Percentiles rank a stretch among this genome's conserved stretches.
Evolutionary conservation across 2,888 invertebrate genomes (phyloP).

Genomic region (Linnaemya tessellans): DNA sequence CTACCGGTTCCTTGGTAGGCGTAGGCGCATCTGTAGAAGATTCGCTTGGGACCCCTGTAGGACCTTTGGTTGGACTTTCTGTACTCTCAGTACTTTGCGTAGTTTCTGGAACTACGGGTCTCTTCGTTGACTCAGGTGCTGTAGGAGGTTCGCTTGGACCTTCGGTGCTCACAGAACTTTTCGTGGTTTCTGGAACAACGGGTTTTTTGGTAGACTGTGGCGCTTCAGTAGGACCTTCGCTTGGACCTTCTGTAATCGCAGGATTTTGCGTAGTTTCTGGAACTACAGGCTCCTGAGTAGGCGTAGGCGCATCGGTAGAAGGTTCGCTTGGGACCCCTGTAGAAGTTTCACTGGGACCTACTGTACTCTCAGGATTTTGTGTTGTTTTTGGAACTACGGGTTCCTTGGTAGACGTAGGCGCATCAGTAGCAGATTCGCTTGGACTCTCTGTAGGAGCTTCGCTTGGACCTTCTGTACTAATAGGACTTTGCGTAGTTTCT

Average conservation of each 20-base stretch:
- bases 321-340: too few species aligned
- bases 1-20: too few species aligned
- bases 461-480: not conserved
- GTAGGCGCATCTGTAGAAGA: too few species aligned
- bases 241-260: not conserved
- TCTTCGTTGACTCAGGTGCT: too few species aligned
- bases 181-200: too few species aligned
- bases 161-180: too few species aligned
- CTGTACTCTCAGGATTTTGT: not conserved
- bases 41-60: too few species aligned
- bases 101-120: too few species aligned
- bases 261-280: not conserved
- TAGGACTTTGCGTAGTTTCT: not conserved
- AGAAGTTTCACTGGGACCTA: not conserved
- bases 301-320: not conserved
- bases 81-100: too few species aligned
- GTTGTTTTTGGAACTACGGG: not conserved
- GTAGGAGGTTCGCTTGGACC: too few species aligned
- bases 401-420: not conserved
- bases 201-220: too few species aligned
- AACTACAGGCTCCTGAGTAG: not conserved
- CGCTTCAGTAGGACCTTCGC: not conserved
- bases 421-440: not conserved
- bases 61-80: too few species aligned
- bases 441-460: not conserved